Percentiles rank a stretch among this genome's conserved stretches.
Conservation (phyloP, 2,888 invertebrate genomes). For the Aphodius sticticus region DNA sequence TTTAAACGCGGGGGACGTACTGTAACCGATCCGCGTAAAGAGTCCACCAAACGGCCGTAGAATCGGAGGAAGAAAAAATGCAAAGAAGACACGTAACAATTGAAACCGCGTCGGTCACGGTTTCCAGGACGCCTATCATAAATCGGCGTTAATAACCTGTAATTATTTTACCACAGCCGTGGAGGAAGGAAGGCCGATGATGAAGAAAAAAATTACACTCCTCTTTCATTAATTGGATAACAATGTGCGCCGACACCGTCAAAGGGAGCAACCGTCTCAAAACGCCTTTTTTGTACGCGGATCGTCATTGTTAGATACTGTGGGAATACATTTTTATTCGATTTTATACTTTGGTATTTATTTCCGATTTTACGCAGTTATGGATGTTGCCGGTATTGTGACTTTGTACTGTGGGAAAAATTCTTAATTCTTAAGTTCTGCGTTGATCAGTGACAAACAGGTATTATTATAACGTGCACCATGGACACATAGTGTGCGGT, state of each 20-base stretch:
- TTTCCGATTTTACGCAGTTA: background rate
- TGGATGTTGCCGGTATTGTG: background rate
- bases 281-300: constrained; percentile 4
- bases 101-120: background rate
- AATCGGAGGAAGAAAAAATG: background rate
- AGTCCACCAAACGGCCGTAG: background rate
- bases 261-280: background rate
- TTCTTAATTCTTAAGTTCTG: too few relatives aligned
- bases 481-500: too few relatives aligned
- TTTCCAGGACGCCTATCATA: background rate
- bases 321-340: background rate
- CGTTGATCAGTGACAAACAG: too few relatives aligned
- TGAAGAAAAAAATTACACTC: background rate
- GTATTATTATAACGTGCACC: too few relatives aligned
- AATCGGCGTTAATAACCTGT: background rate
- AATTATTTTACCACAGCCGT: background rate
- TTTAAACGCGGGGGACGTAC: background rate
- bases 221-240: background rate
- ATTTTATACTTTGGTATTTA: background rate
- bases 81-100: background rate
- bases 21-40: constrained; percentile 4
- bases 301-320: background rate
- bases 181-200: background rate
- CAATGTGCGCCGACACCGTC: background rate
- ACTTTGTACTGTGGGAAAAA: background rate